Conservation (phyloP, 2,113 vertebrate genomes). For the Choloepus hoffmanni region DNA sequence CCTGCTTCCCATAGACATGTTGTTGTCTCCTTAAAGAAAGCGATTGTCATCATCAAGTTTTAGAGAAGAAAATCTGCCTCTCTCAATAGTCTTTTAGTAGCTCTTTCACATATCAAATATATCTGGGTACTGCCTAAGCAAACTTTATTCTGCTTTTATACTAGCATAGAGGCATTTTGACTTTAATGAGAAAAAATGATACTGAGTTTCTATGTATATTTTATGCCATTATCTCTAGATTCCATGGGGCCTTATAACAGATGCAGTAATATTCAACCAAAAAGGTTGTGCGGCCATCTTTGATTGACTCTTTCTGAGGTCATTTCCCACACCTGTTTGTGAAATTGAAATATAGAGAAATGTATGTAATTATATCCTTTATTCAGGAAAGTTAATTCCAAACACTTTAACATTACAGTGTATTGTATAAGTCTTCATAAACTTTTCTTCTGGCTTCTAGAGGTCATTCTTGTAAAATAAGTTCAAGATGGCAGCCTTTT, state of each 20-base stretch:
- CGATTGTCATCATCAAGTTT: background rate
- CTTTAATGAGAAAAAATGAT: constrained; percentile 55
- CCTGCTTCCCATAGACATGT: background rate
- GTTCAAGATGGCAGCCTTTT: constrained; percentile 73
- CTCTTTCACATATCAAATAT: constrained; percentile 4
- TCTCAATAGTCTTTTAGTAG: background rate
- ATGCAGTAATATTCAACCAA: background rate
- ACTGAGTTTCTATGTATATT: background rate
- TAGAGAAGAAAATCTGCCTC: constrained; percentile 28
- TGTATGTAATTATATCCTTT: background rate
- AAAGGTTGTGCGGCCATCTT: constrained; percentile 15
- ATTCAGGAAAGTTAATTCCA: constrained; percentile 38
- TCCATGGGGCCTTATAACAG: background rate
- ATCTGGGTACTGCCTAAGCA: background rate
- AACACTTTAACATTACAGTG: background rate
- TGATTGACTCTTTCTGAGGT: background rate
- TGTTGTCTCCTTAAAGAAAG: constrained; percentile 50
- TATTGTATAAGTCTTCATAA: constrained; percentile 21
- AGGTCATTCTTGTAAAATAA: constrained; percentile 18
- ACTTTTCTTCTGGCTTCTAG: constrained; percentile 30
- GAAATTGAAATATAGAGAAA: constrained; percentile 59
- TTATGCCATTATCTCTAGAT: constrained; percentile 2
- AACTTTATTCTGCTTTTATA: background rate
- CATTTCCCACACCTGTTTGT: background rate
- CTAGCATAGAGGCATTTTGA: background rate